Percentiles rank a stretch among this genome's conserved stretches.
phyloP scores from a whole-genome alignment of 92 coral and sea anemone species.

The Palythoa caribaeorum region DNA sequence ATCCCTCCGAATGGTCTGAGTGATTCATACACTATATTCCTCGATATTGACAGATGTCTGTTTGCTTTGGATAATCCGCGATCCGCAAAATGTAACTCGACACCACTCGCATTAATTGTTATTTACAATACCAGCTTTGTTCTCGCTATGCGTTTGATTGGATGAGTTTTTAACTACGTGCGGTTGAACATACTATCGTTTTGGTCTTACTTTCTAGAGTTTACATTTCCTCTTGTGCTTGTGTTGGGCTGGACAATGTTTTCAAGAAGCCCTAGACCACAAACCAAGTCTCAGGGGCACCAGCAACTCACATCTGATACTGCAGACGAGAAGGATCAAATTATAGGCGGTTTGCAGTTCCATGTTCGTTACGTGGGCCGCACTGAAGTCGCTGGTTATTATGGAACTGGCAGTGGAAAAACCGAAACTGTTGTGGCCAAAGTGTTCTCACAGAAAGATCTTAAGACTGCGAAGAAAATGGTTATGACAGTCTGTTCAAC shows the following conservation, averaged over 20 bases:
- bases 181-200: neutral
- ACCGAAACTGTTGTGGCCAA: slow-evolving; percentile 85
- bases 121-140: neutral
- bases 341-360: slow-evolving; percentile 84
- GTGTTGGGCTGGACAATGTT: slow-evolving; percentile 52
- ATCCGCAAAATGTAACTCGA: slow-evolving; percentile 10
- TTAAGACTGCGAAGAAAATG: slow-evolving; percentile 74
- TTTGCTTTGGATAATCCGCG: neutral
- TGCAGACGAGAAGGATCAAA: slow-evolving; percentile 89
- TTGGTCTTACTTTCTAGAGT: neutral
- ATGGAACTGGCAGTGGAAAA: slow-evolving; percentile 92
- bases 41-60: slow-evolving; percentile 27
- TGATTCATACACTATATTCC: neutral
- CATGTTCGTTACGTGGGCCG: slow-evolving; percentile 86
- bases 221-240: neutral
- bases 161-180: neutral
- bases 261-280: slow-evolving; percentile 72
- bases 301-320: slow-evolving; percentile 83
- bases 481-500: slow-evolving; percentile 80
- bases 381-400: slow-evolving; percentile 71
- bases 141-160: neutral
- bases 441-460: slow-evolving; percentile 75
- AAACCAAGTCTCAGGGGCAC: slow-evolving; percentile 72
- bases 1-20: no score
- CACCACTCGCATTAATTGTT: neutral